Percentiles rank a stretch among this genome's conserved stretches.
Evolutionary conservation across 2,888 invertebrate species (phyloP).

Genomic region (Oscheius myriophilus): DNA sequence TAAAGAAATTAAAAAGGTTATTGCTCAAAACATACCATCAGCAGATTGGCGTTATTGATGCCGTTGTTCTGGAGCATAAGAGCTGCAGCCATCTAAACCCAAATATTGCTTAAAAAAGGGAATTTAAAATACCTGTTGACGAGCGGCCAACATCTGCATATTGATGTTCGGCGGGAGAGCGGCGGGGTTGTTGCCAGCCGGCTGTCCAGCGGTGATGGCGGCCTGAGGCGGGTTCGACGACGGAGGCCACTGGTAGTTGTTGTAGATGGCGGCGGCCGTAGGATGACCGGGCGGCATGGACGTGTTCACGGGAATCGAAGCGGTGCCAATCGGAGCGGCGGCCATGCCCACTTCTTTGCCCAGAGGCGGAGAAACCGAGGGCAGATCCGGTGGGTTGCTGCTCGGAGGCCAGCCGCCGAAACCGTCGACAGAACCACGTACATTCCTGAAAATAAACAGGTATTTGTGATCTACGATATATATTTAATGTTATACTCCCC

Average conservation of each 20-base stretch:
- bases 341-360: background rate
- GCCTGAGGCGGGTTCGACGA: slow-evolving; percentile 11
- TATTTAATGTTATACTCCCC: too few relatives aligned
- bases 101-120: too few relatives aligned
- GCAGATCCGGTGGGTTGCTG: slow-evolving; percentile 55
- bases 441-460: slow-evolving; percentile 7
- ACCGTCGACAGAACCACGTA: slow-evolving; percentile 21
- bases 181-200: background rate
- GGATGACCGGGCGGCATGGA: background rate
- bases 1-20: background rate
- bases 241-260: slow-evolving; percentile 28
- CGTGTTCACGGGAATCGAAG: background rate
- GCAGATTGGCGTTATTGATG: slow-evolving; percentile 10
- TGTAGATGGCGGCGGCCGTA: slow-evolving; percentile 16
- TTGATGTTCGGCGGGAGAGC: background rate
- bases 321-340: background rate
- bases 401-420: slow-evolving; percentile 55
- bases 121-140: background rate
- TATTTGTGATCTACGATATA: too few relatives aligned
- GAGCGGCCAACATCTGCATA: slow-evolving; percentile 5
- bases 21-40: slow-evolving; percentile 4
- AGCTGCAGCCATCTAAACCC: background rate
- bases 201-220: background rate
- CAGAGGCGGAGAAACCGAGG: slow-evolving; percentile 36
- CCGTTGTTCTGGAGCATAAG: slow-evolving; percentile 16